phyloP scores from a whole-genome alignment of 2,888 invertebrate species.

The Ectemnius continuus region DNA sequence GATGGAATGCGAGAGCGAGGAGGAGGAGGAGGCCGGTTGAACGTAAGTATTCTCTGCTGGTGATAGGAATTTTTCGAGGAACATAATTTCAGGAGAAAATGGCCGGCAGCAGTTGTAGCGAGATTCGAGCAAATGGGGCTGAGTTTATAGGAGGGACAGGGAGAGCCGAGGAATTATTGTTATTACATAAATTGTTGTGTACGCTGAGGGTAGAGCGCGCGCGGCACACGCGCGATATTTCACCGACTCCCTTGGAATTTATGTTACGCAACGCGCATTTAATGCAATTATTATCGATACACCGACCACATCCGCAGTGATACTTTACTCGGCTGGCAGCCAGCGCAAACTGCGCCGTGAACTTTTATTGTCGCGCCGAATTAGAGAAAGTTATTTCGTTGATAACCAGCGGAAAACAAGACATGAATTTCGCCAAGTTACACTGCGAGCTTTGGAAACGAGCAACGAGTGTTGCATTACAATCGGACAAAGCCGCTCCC shows the following conservation, averaged over 20 bases:
- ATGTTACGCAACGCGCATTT: conserved; percentile 21
- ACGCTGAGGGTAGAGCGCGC: conserved; percentile 10
- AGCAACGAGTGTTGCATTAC: too few relatives aligned
- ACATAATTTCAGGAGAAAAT: neutral
- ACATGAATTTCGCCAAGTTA: too few relatives aligned
- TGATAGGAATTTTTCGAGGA: neutral
- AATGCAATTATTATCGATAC: conserved; percentile 32
- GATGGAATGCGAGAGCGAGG: neutral
- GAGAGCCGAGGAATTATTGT: conserved; percentile 31
- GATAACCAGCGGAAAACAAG: neutral
- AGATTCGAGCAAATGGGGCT: neutral
- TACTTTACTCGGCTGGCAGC: conserved; percentile 20
- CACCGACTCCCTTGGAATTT: conserved; percentile 46
- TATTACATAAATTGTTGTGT: conserved; percentile 20
- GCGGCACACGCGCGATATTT: conserved; percentile 20
- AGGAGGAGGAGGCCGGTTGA: neutral
- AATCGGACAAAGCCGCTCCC: too few relatives aligned
- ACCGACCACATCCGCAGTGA: conserved; percentile 28
- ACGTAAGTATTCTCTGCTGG: neutral
- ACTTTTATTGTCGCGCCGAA: neutral
- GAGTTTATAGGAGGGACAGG: conserved; percentile 15
- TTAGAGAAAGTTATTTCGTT: neutral
- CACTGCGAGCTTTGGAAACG: too few relatives aligned
- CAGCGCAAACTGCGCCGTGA: conserved; percentile 22
- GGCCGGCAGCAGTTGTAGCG: conserved; percentile 12